Base-by-base conservation (phyloP, 2,797 vertebrate genomes). In the Numenius phaeopus region DNA sequence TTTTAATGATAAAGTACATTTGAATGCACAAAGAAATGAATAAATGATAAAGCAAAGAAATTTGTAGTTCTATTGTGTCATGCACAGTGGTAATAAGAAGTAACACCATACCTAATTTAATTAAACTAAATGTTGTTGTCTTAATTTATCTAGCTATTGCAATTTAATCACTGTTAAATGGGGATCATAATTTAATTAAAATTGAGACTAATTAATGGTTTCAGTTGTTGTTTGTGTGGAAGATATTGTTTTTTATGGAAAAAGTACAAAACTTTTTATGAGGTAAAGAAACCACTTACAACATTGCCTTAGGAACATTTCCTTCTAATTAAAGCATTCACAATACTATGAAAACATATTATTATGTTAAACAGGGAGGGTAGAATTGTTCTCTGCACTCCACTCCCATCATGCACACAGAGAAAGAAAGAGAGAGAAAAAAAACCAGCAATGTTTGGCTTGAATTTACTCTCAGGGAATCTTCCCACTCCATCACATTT, bases 141-240 rank as follows among this genome's bases (percentile, higher is more conserved):
- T 95, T 73, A 86, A 92, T 97, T 95, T 97, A 98, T 97, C 85
- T 96, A 95, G 58, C 55, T 85, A 83, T 95, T 96, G 90, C 83
- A 97, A 97, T 97, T 95, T 96, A 97, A 97, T 97, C 83, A 90
- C 81, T 94, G 75, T 71, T 97, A 97, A 97, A 95, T 86, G 26
- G 37, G 59, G 54, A 97, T 91, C 8, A 95, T 93, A 6, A 21
- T 93, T 97, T 97, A 98, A 98, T 98, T 98, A 96, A 97, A 97
- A 96, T 70, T 83, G 61, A 97, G 87, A 71, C 65, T 97, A 97
- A 98, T 97, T 97, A 97, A 96, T 96, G 89, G 86, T 90, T 96
- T 92, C 65, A 81, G 82, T 96, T 97, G 72, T 94, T 98, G 67
- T 97, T 96, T 97, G 70, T 92, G 87, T 92, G 84, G 95, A 97